Base-by-base conservation (phyloP, 1,140 invertebrate species). In the Trialeurodes vaporariorum region DNA sequence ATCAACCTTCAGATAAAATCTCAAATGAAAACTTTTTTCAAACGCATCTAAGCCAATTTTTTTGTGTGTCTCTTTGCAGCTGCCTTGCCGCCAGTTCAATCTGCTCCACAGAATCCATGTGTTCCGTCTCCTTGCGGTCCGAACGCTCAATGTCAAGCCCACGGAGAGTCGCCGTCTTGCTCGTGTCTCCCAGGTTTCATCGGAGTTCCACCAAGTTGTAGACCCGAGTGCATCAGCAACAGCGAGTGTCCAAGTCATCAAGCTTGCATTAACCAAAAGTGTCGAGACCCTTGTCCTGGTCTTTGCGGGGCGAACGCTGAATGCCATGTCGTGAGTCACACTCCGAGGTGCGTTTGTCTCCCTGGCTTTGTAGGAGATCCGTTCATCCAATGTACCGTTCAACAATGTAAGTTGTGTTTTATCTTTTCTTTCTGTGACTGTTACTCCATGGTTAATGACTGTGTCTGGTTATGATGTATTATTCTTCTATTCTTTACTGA, bases 101-200 rank as follows among this genome's bases (percentile, higher is more conserved):
- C 69, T 59, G 58, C 68, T 23, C 72, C 75, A 40, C 71, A 75
- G 26, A 83, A 87, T 72, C 84, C 85, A 25, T 89, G 87, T 71
- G 75, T 81, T 63, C 85, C 86, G 63, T 85, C 85, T 62, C 86
- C 86, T 24, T 91, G 88, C 78, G 88, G 88, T 66, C 83, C 85
- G 17, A 86, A 89, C 76, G 81, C 87, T 5, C 75, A 84, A 73
- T 90, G 88, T 73, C 80, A 81, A 75, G 76, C 81, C 62, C 73
- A 82, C 63, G 84, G 83, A 61, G 82, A 83, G 59, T 79, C 80
- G 59, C 83, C 86, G 1, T 83, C 83, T 1, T 90, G 88, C 71
- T 82, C 84, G 58, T 88, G 87, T 78, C 76, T 84, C 70, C 73
- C 81, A 17, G 81, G 82, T 71, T 87, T 81, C 73, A 77, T 83